Evolutionary conservation across 2,797 vertebrate species (phyloP).

Genomic region (Melanotaenia parkinsoni): DNA sequence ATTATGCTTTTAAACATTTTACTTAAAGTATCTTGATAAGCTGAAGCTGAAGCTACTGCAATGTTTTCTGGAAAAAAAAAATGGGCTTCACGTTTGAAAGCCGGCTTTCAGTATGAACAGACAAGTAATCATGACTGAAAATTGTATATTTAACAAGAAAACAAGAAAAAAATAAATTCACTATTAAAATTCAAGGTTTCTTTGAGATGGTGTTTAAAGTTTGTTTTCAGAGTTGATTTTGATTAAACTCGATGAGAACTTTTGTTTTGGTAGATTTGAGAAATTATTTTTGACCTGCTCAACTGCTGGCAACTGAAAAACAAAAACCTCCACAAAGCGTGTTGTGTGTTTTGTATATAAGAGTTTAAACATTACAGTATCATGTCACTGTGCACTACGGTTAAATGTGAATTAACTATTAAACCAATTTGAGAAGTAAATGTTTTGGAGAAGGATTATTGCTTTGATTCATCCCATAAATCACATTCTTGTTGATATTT

Average conservation of each 20-base stretch:
- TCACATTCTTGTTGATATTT: constrained; percentile 2
- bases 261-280: constrained; percentile 36
- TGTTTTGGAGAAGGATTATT: constrained; percentile 42
- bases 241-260: constrained; percentile 33
- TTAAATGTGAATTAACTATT: constrained; percentile 80
- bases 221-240: constrained; percentile 44
- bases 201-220: constrained; percentile 44
- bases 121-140: constrained; percentile 29
- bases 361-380: constrained; percentile 58
- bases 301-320: constrained; percentile 44
- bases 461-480: constrained; percentile 7
- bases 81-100: constrained; percentile 47
- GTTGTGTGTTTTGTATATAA: constrained; percentile 62
- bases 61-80: constrained; percentile 23
- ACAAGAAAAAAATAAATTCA: constrained; percentile 39
- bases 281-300: constrained; percentile 35
- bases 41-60: constrained; percentile 38
- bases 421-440: constrained; percentile 71
- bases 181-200: constrained; percentile 52
- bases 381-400: constrained; percentile 78
- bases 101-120: constrained; percentile 42
- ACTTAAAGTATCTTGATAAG: constrained; percentile 40
- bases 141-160: constrained; percentile 60
- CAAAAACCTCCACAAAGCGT: constrained; percentile 37
- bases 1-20: constrained; percentile 44